phyloP scores from a whole-genome alignment of 1,140 invertebrate genomes.

The Lasaia peninsularis region DNA sequence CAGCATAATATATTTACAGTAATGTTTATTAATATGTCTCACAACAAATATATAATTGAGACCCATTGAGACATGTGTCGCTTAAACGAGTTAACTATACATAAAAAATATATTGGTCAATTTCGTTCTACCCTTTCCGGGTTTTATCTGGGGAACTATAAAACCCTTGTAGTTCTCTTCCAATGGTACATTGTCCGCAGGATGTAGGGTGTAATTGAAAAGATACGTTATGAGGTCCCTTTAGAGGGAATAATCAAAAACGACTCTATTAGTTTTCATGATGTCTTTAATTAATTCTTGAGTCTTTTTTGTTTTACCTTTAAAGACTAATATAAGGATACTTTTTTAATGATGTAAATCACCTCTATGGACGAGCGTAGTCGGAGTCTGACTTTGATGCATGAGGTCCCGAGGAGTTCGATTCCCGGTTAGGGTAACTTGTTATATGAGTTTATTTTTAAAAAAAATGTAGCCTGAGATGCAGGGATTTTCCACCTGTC shows the following conservation, averaged over 20 bases:
- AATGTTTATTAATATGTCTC: background rate
- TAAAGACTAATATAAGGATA: too few species aligned
- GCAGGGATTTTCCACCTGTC: too few species aligned
- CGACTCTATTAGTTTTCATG: slow-evolving; percentile 9
- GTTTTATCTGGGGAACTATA: slow-evolving; percentile 40
- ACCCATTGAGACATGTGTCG: background rate
- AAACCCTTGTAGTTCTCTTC: slow-evolving; percentile 32
- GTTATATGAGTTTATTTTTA: too few species aligned
- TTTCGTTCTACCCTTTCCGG: slow-evolving; percentile 30
- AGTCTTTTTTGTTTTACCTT: too few species aligned
- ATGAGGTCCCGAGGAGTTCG: too few species aligned
- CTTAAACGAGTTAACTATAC: slow-evolving; percentile 24
- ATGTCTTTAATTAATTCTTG: background rate
- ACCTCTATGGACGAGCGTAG: too few species aligned
- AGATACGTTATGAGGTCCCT: slow-evolving; percentile 25
- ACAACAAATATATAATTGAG: background rate
- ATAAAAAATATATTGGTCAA: slow-evolving; percentile 34
- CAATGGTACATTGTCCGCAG: slow-evolving; percentile 29
- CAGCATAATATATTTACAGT: too few species aligned
- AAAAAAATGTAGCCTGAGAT: too few species aligned
- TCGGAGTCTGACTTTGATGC: too few species aligned
- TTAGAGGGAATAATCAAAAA: slow-evolving; percentile 9
- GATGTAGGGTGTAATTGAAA: slow-evolving; percentile 41
- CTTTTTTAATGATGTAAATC: too few species aligned
- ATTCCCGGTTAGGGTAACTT: too few species aligned